These are phyloP conservation scores for Trichogramma pretiosum DNA, from an alignment of 1,140 invertebrate genomes.

Conservation along the genomic window DNA sequence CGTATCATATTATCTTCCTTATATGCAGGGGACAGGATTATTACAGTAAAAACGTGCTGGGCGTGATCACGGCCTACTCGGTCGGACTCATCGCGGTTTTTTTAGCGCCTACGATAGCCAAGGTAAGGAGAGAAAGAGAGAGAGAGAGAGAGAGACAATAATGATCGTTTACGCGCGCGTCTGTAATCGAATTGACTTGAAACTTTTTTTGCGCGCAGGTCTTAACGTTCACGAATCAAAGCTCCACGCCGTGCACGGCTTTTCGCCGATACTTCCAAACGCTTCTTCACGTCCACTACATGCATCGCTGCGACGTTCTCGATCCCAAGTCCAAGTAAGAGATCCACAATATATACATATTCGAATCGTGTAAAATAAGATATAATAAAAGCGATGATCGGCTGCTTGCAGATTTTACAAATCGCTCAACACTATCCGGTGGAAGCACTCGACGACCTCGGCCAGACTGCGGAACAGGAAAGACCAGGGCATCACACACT, in stretches of 20 bases:
- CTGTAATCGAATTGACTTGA: background rate
- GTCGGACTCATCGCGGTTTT: conserved; percentile 56
- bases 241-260: conserved; percentile 48
- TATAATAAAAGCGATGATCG: no score
- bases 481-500: conserved; percentile 48
- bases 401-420: conserved; percentile 36
- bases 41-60: conserved; percentile 51
- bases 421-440: conserved; percentile 53
- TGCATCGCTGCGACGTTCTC: conserved; percentile 55
- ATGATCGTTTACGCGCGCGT: background rate
- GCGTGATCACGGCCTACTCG: conserved; percentile 48
- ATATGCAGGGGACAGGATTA: conserved; percentile 53
- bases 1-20: background rate
- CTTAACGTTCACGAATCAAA: conserved; percentile 54
- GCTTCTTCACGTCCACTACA: conserved; percentile 54
- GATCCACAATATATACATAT: no score
- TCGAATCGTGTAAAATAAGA: no score
- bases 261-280: conserved; percentile 61
- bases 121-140: conserved; percentile 22
- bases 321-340: conserved; percentile 44
- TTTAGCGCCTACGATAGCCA: conserved; percentile 53
- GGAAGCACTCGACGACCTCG: conserved; percentile 50
- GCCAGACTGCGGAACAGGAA: conserved; percentile 30
- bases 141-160: background rate
- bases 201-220: conserved; percentile 32